Percentiles rank a stretch among this genome's conserved stretches.
phyloP scores from a whole-genome alignment of 2,797 vertebrate genomes.

The Poeciliopsis presidionis region DNA sequence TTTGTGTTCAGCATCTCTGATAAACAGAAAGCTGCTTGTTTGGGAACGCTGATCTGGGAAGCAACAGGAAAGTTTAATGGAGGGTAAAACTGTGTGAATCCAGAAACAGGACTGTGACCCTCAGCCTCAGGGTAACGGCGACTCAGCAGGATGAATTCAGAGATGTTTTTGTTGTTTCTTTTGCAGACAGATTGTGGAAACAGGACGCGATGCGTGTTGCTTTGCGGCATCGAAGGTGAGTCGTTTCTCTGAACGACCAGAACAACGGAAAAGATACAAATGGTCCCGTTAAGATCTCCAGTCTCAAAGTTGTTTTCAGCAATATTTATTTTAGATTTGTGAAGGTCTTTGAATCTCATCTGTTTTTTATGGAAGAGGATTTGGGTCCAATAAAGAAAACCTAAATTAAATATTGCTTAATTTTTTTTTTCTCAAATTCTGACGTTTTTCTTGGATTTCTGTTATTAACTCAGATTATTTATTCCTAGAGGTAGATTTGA shows the following conservation, averaged over 20 bases:
- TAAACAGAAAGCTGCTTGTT: constrained; percentile 16
- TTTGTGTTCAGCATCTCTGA: constrained; percentile 23
- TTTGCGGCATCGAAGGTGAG: constrained; percentile 78
- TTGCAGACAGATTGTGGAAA: constrained; percentile 56
- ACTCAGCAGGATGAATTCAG: constrained; percentile 4
- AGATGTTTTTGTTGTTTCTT: constrained; percentile 28
- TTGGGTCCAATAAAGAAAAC: no score
- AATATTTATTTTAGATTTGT: not conserved
- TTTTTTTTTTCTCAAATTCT: no score
- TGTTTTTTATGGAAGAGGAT: not conserved
- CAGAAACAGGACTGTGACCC: not conserved
- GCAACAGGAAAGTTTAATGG: not conserved
- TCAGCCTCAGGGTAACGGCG: not conserved
- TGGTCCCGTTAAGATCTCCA: not conserved
- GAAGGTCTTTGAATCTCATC: not conserved
- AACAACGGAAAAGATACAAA: not conserved
- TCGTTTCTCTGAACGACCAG: not conserved
- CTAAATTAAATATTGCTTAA: no score
- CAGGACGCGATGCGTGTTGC: constrained; percentile 66
- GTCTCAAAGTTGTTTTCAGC: not conserved
- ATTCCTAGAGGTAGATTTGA: no score
- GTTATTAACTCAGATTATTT: no score
- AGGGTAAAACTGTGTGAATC: not conserved
- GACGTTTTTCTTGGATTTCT: no score
- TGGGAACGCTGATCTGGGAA: constrained; percentile 12